These are phyloP conservation scores for Fulmarus glacialis DNA, from an alignment of 2,113 vertebrate species.

Conservation along the genomic window DNA sequence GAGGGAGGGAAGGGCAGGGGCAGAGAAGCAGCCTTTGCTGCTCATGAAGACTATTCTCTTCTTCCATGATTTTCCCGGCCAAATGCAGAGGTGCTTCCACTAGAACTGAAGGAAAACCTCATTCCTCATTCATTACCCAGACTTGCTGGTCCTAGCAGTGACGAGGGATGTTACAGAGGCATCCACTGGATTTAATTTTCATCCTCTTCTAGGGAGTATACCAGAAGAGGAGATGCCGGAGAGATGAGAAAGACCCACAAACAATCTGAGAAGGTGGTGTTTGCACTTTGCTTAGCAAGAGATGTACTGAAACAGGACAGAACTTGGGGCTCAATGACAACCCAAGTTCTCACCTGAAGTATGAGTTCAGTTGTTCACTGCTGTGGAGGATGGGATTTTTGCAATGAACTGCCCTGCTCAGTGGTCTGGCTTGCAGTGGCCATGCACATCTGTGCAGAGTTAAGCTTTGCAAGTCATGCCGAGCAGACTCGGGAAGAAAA, in stretches of 20 bases:
- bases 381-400: not conserved
- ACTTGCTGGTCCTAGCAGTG: not conserved
- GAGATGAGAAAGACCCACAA: too few species aligned
- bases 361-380: not conserved
- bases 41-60: not conserved
- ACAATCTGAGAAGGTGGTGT: not conserved
- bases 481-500: rapidly evolving
- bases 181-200: not conserved
- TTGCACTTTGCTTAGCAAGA: not conserved
- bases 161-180: not conserved
- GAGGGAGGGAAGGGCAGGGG: not conserved
- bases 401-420: not conserved
- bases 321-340: not conserved
- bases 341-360: not conserved
- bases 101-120: not conserved
- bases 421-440: not conserved
- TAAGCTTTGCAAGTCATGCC: not conserved
- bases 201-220: not conserved
- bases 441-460: not conserved
- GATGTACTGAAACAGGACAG: not conserved
- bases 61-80: not conserved
- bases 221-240: not conserved
- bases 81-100: not conserved
- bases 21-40: not conserved
- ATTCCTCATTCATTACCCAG: not conserved